A percentile compares a stretch with the other conserved stretches of the same genome.
Conservation (phyloP, 2,113 vertebrate genomes). For the Carassius carassius region DNA sequence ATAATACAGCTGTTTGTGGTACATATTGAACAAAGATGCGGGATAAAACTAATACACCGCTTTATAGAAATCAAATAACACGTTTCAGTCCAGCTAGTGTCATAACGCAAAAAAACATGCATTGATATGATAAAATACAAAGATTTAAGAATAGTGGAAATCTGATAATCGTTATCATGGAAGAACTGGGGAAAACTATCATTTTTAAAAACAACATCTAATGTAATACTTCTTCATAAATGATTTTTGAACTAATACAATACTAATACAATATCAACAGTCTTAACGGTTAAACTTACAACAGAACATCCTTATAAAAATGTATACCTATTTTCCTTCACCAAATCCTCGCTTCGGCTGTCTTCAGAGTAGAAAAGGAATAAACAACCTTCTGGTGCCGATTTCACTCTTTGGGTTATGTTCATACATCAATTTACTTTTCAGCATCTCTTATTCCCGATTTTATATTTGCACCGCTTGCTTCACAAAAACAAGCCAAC, state of each 20-base stretch:
- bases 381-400: not conserved
- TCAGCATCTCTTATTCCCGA: conserved; percentile 52
- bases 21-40: not conserved
- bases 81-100: not conserved
- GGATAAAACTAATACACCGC: not conserved
- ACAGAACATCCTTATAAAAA: conserved; percentile 51
- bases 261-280: not conserved
- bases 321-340: conserved; percentile 54
- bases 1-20: not conserved
- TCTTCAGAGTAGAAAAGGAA: not conserved
- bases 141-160: not conserved
- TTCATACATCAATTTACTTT: conserved; percentile 49
- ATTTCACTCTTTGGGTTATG: conserved; percentile 34
- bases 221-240: not conserved
- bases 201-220: not conserved
- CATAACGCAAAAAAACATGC: not conserved
- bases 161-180: not conserved
- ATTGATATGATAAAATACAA: not conserved
- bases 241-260: not conserved
- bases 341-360: not conserved
- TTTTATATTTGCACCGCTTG: conserved; percentile 76
- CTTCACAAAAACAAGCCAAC: conserved; percentile 74
- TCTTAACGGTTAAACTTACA: conserved; percentile 30
- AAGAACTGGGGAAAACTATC: not conserved
- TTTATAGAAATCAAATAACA: not conserved